Conservation (phyloP, 2,113 vertebrate genomes). For the Meleagris gallopavo region DNA sequence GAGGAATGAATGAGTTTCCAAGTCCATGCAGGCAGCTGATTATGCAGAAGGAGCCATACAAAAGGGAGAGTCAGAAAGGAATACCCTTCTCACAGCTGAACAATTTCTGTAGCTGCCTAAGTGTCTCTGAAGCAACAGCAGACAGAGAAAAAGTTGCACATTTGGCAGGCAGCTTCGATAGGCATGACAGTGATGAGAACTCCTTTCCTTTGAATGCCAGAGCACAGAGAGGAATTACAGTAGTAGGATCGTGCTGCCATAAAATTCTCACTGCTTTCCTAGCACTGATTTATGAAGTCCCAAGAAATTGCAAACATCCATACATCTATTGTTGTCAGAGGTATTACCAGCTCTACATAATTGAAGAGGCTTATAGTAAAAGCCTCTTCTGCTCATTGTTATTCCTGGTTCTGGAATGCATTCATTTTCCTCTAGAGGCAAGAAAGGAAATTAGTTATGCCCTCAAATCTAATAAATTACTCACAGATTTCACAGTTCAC, state of each 20-base stretch:
- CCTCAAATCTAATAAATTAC: not conserved
- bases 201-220: not conserved
- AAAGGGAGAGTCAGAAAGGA: not conserved
- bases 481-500: not conserved
- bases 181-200: not conserved
- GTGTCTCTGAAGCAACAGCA: not conserved
- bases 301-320: not conserved
- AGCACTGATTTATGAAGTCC: not conserved
- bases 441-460: not conserved
- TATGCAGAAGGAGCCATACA: not conserved
- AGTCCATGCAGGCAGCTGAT: not conserved
- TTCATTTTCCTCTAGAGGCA: conserved; percentile 20
- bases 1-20: not conserved
- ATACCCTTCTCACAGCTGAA: not conserved
- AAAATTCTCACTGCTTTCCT: not conserved
- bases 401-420: not conserved
- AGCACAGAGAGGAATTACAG: not conserved
- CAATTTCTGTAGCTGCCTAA: not conserved
- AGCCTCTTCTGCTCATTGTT: not conserved
- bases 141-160: not conserved
- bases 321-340: not conserved
- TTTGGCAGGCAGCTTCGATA: not conserved
- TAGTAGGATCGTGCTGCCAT: not conserved
- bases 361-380: not conserved
- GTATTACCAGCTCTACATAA: not conserved